Evolutionary conservation across 2,113 vertebrate species (phyloP), one percentile per base, ranked within the genome.

Genomic region (Amazona guildingii): DNA sequence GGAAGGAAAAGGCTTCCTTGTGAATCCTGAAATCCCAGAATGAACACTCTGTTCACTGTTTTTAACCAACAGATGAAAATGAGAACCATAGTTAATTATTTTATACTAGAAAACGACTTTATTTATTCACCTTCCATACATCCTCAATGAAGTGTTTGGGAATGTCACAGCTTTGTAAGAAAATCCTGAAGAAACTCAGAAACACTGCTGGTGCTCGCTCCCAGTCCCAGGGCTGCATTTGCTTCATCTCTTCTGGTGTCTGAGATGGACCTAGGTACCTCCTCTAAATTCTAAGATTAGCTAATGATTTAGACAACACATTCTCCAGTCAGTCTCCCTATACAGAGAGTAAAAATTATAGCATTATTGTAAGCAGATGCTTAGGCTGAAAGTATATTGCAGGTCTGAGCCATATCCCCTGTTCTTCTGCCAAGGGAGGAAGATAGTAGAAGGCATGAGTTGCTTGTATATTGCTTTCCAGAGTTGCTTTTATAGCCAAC

Each of bases 221-320:
- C 4, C 9, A 43, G 14, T 25, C 41, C 37, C 48, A 68, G 24
- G 33, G 16, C 17, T 84, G 19, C 10, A 28, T 20, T 78, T 6
- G 10, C 5, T 20, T 39, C 12, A 35, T 20, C 41, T 24, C 2
- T 80, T 39, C 31, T 64, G 12, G 11, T 59, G 9, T 31, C 35
- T 69, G 55, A 69, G 44, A 14, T 17, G 21, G 39, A 66, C 35
- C n/a, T 63, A 28, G 16, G 35, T 24, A 62, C 11, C 48, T 61
- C 5, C 4, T 67, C 44, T 49, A 12, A 41, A 8, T 13, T 21
- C 17, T 14, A 31, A 52, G 70, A 55, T 64, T 49, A 61, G 4
- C 7, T 41, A 28, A 31, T 18, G n/a, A 29, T 78, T 61, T 3
- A 0, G 35, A 35, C 2, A 2, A 41, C 33, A 13, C 2, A 8